Percentiles rank a stretch among this genome's conserved stretches.
Evolutionary conservation across 2,888 invertebrate genomes (phyloP).

Genomic region (Melinaea marsaeus): DNA sequence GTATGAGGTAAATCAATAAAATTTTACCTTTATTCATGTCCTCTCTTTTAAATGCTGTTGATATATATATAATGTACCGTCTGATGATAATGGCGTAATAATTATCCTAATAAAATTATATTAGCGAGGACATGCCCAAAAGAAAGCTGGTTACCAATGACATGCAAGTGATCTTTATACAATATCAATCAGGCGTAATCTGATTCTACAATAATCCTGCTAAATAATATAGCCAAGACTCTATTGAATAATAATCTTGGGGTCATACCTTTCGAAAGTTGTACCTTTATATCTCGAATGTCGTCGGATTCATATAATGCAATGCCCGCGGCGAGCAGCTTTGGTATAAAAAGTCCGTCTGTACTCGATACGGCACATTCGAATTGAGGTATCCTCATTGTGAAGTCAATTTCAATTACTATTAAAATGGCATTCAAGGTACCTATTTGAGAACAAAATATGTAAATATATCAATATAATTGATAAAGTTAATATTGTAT

Average conservation of each 20-base stretch:
- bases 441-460: constrained; percentile 3
- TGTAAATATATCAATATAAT: not conserved
- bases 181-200: constrained; percentile 54
- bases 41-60: too few species aligned
- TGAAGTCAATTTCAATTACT: constrained; percentile 51
- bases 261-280: constrained; percentile 41
- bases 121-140: constrained; percentile 39
- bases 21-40: too few species aligned
- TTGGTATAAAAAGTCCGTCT: constrained; percentile 59
- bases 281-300: constrained; percentile 48
- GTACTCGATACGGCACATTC: constrained; percentile 56
- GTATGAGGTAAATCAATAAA: too few species aligned
- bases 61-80: too few species aligned
- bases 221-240: constrained; percentile 38
- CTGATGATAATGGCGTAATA: too few species aligned
- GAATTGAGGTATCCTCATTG: constrained; percentile 56
- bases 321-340: constrained; percentile 47
- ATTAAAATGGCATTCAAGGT: constrained; percentile 69
- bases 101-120: too few species aligned
- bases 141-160: constrained; percentile 50
- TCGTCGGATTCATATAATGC: constrained; percentile 43
- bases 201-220: constrained; percentile 46
- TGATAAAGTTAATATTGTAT: constrained; percentile 5
- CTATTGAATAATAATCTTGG: constrained; percentile 32
- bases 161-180: constrained; percentile 64